Base-by-base conservation (phyloP, 2,888 invertebrate species). In the Rotaria magnacalcarata region DNA sequence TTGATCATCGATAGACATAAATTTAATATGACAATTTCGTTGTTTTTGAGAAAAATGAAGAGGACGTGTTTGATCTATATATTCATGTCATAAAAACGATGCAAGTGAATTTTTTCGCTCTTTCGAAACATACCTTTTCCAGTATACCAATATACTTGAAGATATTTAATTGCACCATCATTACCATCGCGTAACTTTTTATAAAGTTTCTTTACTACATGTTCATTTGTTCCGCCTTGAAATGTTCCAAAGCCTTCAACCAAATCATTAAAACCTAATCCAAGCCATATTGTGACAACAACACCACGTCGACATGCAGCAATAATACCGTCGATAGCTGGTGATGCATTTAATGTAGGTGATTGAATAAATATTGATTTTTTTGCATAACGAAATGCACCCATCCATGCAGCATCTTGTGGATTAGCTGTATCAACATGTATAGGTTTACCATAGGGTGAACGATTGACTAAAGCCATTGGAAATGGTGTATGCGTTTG, bases 11-110 rank as follows among this genome's bases (percentile, higher is more conserved):
- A 80, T 80, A 47, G 80, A 80, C 80, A 80, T 80, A n/a, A 80
- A 80, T 80, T 80, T 80, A n/a, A 80, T 80, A 47, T 80, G 80
- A 47, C 80, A 80, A 80, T 80, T 80, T 21, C 80, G 80, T 80
- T 19, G 21, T 47, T 80, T 80, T 2, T 47, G 47, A 47, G 80
- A 43, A 11, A 47, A 43, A 80, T 80, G 21, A 21, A 47, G n/a
- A 10, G 80, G 80, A 80, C 14, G n/a, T 24, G 47, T 47, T 80
- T 80, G 80, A 80, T 80, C 80, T 80, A 67, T 16, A 34, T 8
- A 11, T 50, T 67, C 6, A 67, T 14, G 8, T 16, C 5, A 41
- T 34, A 34, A 6, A 19, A 34, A 67, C 34, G 34, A 0, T 19
- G 4, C 21, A 34, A 16, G 2, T 0, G 6, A 34, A 67, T 41